A percentile compares a stretch with the other conserved stretches of the same genome.
Conservation (phyloP, 2,888 invertebrate species). For the Sarcophaga carnaria region DNA sequence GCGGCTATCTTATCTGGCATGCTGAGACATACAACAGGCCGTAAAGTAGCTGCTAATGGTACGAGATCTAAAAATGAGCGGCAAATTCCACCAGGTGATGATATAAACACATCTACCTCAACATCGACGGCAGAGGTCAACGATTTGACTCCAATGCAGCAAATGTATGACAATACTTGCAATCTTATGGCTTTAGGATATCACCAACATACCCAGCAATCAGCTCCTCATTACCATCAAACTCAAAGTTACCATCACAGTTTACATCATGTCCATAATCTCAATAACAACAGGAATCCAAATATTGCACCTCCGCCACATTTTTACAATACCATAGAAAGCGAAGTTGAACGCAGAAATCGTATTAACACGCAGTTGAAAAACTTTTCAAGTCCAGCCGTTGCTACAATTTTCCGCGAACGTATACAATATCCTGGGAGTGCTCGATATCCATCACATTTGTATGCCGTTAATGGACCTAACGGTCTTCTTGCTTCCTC, state of each 20-base stretch:
- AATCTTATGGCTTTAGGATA: constrained; percentile 79
- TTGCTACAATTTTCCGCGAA: constrained; percentile 80
- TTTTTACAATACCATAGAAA: constrained; percentile 79
- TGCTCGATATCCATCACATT: constrained; percentile 74
- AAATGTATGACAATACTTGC: constrained; percentile 79
- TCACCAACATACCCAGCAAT: constrained; percentile 64
- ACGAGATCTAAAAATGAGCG: constrained; percentile 53
- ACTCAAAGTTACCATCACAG: constrained; percentile 71
- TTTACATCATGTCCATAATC: constrained; percentile 72
- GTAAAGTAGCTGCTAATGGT: constrained; percentile 58
- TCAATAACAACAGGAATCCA: constrained; percentile 72
- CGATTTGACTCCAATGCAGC: constrained; percentile 75
- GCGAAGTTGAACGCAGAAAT: constrained; percentile 80
- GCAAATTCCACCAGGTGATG: constrained; percentile 70
- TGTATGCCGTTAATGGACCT: constrained; percentile 76
- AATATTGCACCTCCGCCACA: constrained; percentile 74
- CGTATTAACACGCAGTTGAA: constrained; percentile 80
- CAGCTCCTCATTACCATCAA: constrained; percentile 43
- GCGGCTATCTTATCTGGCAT: constrained; percentile 73
- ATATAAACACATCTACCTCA: constrained; percentile 75
- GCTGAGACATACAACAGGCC: constrained; percentile 73
- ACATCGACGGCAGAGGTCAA: constrained; percentile 75
- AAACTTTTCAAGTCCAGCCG: constrained; percentile 73
- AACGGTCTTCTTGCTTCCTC: constrained; percentile 74
- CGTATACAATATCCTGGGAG: constrained; percentile 77